Evolutionary conservation across 2,888 invertebrate species (phyloP).

Genomic region (Busseola fusca): DNA sequence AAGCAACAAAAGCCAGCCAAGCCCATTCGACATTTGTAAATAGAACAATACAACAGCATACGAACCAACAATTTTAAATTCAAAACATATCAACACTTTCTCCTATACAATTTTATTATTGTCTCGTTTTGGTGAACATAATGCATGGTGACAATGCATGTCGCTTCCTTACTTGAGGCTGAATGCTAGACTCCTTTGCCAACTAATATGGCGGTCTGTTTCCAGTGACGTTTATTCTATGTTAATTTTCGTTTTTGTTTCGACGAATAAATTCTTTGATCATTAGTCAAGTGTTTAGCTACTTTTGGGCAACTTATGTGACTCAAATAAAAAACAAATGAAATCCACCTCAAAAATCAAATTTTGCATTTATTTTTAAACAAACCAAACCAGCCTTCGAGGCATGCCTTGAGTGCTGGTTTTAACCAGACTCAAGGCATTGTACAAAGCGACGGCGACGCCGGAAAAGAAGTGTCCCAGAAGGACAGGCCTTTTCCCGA

Average conservation of each 20-base stretch:
- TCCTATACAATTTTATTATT: constrained; percentile 58
- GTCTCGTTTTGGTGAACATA: constrained; percentile 63
- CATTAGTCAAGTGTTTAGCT: constrained; percentile 10
- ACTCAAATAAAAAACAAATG: background rate
- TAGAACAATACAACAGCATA: constrained; percentile 21
- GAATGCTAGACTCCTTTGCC: constrained; percentile 48
- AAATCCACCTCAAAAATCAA: background rate
- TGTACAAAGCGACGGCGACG: too few relatives aligned
- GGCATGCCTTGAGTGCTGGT: too few relatives aligned
- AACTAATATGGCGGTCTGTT: constrained; percentile 47
- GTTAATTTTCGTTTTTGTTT: constrained; percentile 57
- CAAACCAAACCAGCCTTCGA: too few relatives aligned
- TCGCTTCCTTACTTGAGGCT: constrained; percentile 45
- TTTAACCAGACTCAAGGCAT: too few relatives aligned
- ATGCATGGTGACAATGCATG: constrained; percentile 59
- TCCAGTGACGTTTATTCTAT: constrained; percentile 48
- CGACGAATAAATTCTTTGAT: constrained; percentile 32
- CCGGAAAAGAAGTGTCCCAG: too few relatives aligned
- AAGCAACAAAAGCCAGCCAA: too few relatives aligned
- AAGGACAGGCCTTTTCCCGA: too few relatives aligned
- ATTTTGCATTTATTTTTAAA: too few relatives aligned
- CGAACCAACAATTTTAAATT: constrained; percentile 56
- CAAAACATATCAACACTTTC: constrained; percentile 71
- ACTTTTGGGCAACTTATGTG: background rate
- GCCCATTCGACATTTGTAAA: too few relatives aligned